Evolutionary conservation across 2,113 vertebrate genomes (phyloP), one percentile per base, ranked within the genome.

Genomic region (Melanerpes formicivorus): DNA sequence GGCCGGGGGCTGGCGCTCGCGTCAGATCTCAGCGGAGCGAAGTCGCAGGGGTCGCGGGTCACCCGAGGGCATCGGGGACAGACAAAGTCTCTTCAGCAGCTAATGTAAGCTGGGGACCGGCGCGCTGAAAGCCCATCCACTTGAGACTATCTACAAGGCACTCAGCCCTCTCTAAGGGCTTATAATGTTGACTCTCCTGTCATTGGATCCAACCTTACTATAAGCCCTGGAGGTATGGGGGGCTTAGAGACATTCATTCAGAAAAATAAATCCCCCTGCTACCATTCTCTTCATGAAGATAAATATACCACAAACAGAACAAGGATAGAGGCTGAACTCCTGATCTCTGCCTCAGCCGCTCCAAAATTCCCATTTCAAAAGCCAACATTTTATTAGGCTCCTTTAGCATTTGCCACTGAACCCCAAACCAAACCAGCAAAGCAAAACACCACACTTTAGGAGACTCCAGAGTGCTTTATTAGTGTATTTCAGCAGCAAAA

Each of bases 141-240:
- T 98, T 98, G 97, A 98, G 97, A 97, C 97, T 93, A 94, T 95
- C 96, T 93, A 95, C 96, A 97, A 97, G 96, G 95, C 96, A 96
- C 97, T 98, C 97, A 96, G 93, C 92, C 86, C 96, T 97, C 97
- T 96, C 96, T 93, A 96, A 97, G 97, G 97, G 97, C 96, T 97
- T 97, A 97, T 96, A 97, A 96, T 98, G 97, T 97, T 98, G 97
- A 97, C 97, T 98, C 95, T 97, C 84, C 96, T 98, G 97, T 97
- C 97, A 96, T 93, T 96, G 96, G 95, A 97, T 97, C 97, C 96
- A 97, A 97, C 97, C 97, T 97, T 77, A 90, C 94, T 93, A 95
- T 97, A 98, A 97, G 96, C 96, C 97, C 98, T 90, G 96, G 95
- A 97, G 97, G 97, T 94, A 95, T 93, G 93, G 94, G 88, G 88